These are phyloP conservation scores for Phalanger gymnotis DNA, from an alignment of 2,797 vertebrate species.

Conservation along the genomic window DNA sequence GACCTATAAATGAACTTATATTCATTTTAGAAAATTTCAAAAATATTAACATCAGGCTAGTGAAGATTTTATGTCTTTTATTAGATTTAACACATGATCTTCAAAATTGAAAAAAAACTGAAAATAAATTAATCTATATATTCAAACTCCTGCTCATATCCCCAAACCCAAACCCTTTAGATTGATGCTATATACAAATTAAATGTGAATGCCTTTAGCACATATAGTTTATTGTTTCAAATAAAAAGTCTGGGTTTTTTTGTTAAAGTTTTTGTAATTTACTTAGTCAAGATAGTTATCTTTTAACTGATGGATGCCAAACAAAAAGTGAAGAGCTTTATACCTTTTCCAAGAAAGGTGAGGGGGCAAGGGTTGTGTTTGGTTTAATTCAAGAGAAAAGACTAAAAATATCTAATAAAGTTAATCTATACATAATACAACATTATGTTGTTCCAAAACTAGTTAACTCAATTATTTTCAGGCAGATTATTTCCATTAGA, in stretches of 20 bases:
- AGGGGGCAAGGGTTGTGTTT: background rate
- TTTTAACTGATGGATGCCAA: constrained; percentile 11
- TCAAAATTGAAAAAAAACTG: background rate
- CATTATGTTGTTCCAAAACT: background rate
- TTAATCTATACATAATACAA: background rate
- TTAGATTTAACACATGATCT: constrained; percentile 4
- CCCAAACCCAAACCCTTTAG: constrained; percentile 9
- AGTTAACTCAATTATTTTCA: background rate
- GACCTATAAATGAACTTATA: background rate
- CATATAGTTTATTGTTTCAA: constrained; percentile 15
- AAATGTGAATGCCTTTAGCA: background rate
- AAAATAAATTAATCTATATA: background rate
- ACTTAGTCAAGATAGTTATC: constrained; percentile 3
- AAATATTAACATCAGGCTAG: background rate
- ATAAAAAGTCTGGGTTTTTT: background rate
- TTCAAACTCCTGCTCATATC: constrained; percentile 6
- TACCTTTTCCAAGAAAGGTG: background rate
- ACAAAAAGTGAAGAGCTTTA: background rate
- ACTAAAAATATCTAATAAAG: background rate
- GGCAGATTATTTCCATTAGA: background rate
- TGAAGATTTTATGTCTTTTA: background rate
- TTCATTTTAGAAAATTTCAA: background rate
- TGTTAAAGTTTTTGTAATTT: constrained; percentile 2
- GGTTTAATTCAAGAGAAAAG: background rate
- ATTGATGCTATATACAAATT: background rate